Evolutionary conservation across 2,797 vertebrate species (phyloP).

Genomic region (Girardinus metallicus): DNA sequence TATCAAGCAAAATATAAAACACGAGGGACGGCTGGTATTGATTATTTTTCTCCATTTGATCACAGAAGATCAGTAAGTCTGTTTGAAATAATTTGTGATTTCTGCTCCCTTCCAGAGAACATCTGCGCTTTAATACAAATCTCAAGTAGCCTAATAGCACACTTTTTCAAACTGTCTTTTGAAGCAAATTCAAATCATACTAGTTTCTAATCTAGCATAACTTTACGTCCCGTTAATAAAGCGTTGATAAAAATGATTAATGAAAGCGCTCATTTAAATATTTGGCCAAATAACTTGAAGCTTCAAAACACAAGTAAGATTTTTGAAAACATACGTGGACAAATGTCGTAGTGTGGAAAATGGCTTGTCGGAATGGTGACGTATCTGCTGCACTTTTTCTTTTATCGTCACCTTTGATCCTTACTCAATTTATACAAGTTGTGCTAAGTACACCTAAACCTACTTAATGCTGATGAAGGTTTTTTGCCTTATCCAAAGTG

Average conservation of each 20-base stretch:
- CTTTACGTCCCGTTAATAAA: background rate
- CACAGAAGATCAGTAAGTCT: constrained; percentile 16
- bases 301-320: background rate
- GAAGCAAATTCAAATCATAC: background rate
- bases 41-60: constrained; percentile 31
- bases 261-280: background rate
- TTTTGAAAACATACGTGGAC: background rate
- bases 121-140: constrained; percentile 8
- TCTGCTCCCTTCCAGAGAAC: background rate
- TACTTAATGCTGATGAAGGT: constrained; percentile 46
- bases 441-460: constrained; percentile 42
- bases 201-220: background rate
- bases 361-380: constrained; percentile 15
- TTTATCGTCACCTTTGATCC: constrained; percentile 49
- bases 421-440: constrained; percentile 29
- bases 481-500: constrained; percentile 45
- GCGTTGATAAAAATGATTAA: background rate
- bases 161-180: background rate
- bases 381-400: constrained; percentile 19
- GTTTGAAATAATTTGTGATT: constrained; percentile 23
- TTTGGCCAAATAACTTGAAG: background rate
- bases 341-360: background rate
- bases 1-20: background rate
- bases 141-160: background rate
- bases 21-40: constrained; percentile 5